Evolutionary conservation across 2,888 invertebrate genomes (phyloP).

Genomic region (Trissoscelio sp.): DNA sequence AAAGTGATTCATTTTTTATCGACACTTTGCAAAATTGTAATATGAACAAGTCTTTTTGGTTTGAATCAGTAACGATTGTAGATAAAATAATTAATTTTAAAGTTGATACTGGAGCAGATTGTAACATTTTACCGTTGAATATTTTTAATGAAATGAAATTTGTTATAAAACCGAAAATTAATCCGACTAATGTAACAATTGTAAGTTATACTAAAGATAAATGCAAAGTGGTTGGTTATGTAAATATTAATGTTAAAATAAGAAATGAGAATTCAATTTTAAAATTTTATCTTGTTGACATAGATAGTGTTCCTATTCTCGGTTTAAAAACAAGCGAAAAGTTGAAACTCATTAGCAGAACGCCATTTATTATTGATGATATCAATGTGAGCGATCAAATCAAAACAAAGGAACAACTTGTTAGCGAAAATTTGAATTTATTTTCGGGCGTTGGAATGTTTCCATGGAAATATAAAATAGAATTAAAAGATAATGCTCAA

Average conservation of each 20-base stretch:
- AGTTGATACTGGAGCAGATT: constrained; percentile 44
- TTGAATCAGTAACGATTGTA: constrained; percentile 20
- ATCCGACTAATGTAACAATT: constrained; percentile 9
- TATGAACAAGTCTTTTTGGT: too few species aligned
- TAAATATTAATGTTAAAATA: too few species aligned
- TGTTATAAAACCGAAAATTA: not conserved
- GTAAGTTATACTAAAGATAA: constrained; percentile 32
- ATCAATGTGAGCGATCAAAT: not conserved
- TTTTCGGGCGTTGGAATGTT: not conserved
- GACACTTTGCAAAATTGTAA: constrained; percentile 16
- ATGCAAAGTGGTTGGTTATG: constrained; percentile 4
- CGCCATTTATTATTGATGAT: not conserved
- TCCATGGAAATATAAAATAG: not conserved
- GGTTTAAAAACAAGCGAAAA: constrained; percentile 6
- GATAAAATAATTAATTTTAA: constrained; percentile 36
- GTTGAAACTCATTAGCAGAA: not conserved
- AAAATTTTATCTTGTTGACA: not conserved
- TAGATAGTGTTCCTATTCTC: not conserved
- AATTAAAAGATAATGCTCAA: not conserved
- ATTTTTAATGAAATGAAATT: constrained; percentile 13
- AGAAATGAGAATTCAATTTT: too few species aligned
- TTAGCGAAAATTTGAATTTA: not conserved
- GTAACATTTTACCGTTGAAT: constrained; percentile 23
- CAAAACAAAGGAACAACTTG: not conserved
- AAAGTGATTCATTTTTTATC: constrained; percentile 26